Evolutionary conservation across 2,113 vertebrate species (phyloP).

Genomic region (Eira barbara): DNA sequence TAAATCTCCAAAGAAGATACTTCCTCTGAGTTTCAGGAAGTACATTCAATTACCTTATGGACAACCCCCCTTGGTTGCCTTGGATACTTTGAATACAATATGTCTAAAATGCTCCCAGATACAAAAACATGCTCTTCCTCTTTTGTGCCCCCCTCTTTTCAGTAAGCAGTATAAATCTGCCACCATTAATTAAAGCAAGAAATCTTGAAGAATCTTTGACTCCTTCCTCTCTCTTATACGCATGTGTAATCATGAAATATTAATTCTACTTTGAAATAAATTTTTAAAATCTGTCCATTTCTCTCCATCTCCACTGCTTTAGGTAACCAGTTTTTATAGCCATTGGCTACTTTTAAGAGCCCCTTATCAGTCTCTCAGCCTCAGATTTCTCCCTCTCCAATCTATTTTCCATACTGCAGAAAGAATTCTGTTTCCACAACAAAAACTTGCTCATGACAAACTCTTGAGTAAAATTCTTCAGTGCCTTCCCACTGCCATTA

Average conservation of each 20-base stretch:
- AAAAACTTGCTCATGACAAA: background rate
- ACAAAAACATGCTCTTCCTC: background rate
- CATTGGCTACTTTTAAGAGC: background rate
- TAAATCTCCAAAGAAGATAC: background rate
- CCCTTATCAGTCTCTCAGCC: background rate
- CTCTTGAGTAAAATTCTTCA: background rate
- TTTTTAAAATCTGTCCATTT: background rate
- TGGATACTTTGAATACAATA: background rate
- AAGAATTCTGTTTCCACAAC: background rate
- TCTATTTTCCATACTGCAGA: background rate
- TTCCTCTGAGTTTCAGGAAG: background rate
- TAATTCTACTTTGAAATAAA: background rate
- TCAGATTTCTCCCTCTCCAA: constrained; percentile 6
- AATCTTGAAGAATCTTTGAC: background rate
- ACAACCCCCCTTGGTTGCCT: background rate
- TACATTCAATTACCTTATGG: background rate
- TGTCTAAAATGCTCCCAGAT: background rate
- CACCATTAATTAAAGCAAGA: background rate
- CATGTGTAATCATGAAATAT: background rate
- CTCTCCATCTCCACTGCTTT: background rate
- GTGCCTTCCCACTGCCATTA: background rate
- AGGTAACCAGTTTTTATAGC: background rate
- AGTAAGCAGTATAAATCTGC: background rate
- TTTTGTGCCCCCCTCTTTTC: background rate
- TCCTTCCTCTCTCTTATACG: background rate